Base-by-base conservation (phyloP, 2,888 invertebrate species). In the Acanthosoma haemorrhoidale region DNA sequence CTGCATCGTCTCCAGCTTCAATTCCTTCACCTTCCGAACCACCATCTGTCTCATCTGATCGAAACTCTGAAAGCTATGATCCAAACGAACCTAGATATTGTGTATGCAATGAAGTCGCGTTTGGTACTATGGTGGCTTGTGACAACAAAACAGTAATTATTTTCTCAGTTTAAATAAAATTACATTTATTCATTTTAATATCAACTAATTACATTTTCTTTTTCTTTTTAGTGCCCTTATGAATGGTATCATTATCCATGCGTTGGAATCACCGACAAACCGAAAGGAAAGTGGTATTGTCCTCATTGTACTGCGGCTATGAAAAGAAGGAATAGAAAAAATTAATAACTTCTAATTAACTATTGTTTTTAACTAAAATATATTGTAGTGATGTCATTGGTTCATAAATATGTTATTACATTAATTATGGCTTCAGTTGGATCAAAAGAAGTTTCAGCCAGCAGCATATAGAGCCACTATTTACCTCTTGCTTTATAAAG, bases 181-280 rank as follows among this genome's bases (percentile, higher is more conserved):
- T n/a, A n/a, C n/a, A n/a, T n/a, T n/a, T n/a, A n/a, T n/a, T n/a
- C n/a, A n/a, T n/a, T n/a, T n/a, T n/a, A n/a, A n/a, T n/a, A n/a
- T 9, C 29, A 61, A 16, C 18, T 61, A 51, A 66, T 15, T 68
- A 13, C 21, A 29, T 31, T 59, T 6, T 68, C 73, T 74, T 70
- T 76, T 76, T 73, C 80, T 75, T 82, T 85, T 72, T 84, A 94
- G 92, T 99, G 98, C 81, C 94, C 94, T 1, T 94, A 93, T 78
- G 96, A 98, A 81, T 99, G 99, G 99, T 99, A 98, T 83, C 98
- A 99, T 83, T 98, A 97, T 82, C 92, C 92, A 5, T 99, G 99
- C 80, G 98, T 99, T 64, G 94, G 94, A 61, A 92, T 99, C 75
- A 91, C 92, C 0, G 92, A 94, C 69, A 93, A 96, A 51, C 98